Percentiles rank a stretch among this genome's conserved stretches.
Evolutionary conservation across 2,797 vertebrate genomes (phyloP).

Genomic region (Crax fasciolata): DNA sequence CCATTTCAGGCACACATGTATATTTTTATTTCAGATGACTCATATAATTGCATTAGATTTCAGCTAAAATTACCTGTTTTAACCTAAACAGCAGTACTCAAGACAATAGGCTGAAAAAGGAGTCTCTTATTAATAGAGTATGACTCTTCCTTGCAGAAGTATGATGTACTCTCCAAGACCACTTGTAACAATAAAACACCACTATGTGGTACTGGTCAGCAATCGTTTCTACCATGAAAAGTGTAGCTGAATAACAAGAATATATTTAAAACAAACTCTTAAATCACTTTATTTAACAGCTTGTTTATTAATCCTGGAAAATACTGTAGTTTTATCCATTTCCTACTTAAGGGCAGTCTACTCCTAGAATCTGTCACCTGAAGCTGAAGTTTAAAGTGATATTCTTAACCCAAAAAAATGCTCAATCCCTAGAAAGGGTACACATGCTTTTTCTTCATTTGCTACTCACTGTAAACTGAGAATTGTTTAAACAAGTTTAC

Average conservation of each 20-base stretch:
- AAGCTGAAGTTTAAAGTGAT: background rate
- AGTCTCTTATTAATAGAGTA: background rate
- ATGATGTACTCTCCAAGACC: background rate
- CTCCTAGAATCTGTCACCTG: background rate
- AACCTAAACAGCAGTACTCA: background rate
- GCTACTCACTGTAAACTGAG: background rate
- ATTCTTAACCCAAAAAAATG: background rate
- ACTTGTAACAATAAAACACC: background rate
- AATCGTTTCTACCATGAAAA: background rate
- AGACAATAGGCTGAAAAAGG: background rate
- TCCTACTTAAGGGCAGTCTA: background rate
- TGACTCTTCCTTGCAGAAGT: background rate
- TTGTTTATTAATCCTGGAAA: constrained; percentile 40
- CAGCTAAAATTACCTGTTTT: background rate
- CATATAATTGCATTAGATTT: background rate
- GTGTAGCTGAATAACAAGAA: accelerated
- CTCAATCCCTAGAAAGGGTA: background rate
- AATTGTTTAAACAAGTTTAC: background rate
- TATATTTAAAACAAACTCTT: background rate
- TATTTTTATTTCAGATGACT: background rate
- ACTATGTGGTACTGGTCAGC: accelerated
- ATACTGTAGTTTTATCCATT: background rate
- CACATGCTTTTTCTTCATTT: background rate
- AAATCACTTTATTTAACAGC: background rate
- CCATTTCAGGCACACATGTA: background rate